A percentile compares a stretch with the other conserved stretches of the same genome.
These are phyloP conservation scores for Mizuhopecten yessoensis DNA, from an alignment of 1,140 invertebrate species.

Conservation along the genomic window DNA sequence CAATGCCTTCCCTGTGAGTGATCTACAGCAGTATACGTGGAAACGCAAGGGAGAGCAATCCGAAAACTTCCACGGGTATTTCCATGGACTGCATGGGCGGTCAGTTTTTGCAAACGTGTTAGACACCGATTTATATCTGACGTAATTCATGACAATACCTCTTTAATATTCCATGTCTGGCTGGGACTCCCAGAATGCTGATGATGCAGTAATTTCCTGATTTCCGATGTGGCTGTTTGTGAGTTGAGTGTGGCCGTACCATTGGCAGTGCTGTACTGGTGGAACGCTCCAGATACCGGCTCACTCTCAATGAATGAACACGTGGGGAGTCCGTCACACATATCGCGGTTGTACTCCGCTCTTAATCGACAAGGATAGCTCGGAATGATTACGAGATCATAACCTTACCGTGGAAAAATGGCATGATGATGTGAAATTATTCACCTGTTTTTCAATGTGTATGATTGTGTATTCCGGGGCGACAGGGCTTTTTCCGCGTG, in stretches of 20 bases:
- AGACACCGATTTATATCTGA: not conserved
- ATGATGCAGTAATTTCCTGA: not conserved
- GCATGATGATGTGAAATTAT: not conserved
- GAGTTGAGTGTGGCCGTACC: not conserved
- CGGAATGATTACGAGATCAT: not conserved
- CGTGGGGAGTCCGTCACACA: slow-evolving; percentile 6
- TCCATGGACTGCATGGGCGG: not conserved
- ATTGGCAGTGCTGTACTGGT: not conserved
- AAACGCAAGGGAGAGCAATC: not conserved
- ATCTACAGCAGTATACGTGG: not conserved
- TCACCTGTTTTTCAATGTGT: not conserved
- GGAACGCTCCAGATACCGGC: not conserved
- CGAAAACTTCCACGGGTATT: not conserved
- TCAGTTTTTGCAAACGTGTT: not conserved
- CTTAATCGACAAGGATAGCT: not conserved
- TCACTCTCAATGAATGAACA: slow-evolving; percentile 3
- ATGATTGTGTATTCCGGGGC: not conserved
- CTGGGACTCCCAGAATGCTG: not conserved
- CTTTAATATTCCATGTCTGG: not conserved
- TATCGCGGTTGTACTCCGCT: not conserved
- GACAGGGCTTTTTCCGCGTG: slow-evolving; percentile 9
- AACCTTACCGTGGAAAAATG: not conserved
- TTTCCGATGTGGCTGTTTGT: not conserved
- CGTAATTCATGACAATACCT: not conserved
- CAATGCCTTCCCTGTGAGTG: not conserved